Evolutionary conservation across 2,888 invertebrate species (phyloP).

Genomic region (Rhagium mordax): DNA sequence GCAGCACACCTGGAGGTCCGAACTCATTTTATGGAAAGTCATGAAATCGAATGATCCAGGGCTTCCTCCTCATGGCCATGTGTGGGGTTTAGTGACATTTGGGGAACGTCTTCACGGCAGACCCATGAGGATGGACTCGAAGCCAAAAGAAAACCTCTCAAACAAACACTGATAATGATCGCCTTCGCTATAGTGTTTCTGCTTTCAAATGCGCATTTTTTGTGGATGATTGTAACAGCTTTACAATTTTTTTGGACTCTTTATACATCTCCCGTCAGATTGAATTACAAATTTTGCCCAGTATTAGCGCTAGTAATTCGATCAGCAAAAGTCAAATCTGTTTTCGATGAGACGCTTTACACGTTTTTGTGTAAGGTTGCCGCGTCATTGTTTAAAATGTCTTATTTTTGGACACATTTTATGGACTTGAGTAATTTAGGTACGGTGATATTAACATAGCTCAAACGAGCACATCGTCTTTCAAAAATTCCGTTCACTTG

Average conservation of each 20-base stretch:
- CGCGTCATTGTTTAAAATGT: conserved; percentile 61
- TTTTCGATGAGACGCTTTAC: conserved; percentile 30
- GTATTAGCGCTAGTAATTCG: conserved; percentile 51
- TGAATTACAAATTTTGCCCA: conserved; percentile 52
- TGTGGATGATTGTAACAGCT: conserved; percentile 48
- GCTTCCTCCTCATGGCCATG: conserved; percentile 71
- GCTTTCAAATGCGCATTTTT: conserved; percentile 53
- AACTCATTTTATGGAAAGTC: conserved; percentile 77
- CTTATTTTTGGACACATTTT: conserved; percentile 64
- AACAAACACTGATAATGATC: conserved; percentile 46
- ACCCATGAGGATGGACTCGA: conserved; percentile 60
- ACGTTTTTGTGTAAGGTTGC: conserved; percentile 53
- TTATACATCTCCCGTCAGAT: conserved; percentile 47
- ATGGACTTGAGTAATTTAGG: conserved; percentile 55
- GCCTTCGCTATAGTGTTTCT: conserved; percentile 56
- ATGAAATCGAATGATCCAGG: conserved; percentile 77
- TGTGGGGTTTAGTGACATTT: conserved; percentile 63
- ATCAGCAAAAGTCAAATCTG: conserved; percentile 40
- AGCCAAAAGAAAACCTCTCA: conserved; percentile 44
- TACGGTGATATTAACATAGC: conserved; percentile 66
- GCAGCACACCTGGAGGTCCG: conserved; percentile 89
- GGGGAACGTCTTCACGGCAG: conserved; percentile 57
- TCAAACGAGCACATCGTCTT: conserved; percentile 64
- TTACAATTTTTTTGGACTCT: conserved; percentile 59
- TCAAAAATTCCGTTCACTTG: conserved; percentile 63